These are phyloP conservation scores for Drosophila nannoptera DNA, from an alignment of 1,140 invertebrate species.

Conservation along the genomic window DNA sequence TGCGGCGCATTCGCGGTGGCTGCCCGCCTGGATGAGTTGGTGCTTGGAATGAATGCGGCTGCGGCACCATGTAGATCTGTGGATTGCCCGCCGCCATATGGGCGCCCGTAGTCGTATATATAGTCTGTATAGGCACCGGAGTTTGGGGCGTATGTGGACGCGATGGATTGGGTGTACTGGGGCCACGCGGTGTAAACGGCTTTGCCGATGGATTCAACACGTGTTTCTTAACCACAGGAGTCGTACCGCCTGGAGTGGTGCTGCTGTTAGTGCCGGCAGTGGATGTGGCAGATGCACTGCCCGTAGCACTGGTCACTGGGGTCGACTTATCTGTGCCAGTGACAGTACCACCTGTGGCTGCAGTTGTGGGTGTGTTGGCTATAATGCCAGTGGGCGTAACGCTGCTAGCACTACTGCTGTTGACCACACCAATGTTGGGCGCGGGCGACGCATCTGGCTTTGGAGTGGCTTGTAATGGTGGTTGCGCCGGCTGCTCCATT, in stretches of 20 bases:
- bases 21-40: slow-evolving; percentile 79
- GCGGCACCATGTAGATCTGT: slow-evolving; percentile 80
- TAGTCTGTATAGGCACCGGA: slow-evolving; percentile 81
- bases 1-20: slow-evolving; percentile 63
- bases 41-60: slow-evolving; percentile 80
- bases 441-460: slow-evolving; percentile 56
- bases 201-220: slow-evolving; percentile 89
- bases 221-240: slow-evolving; percentile 79
- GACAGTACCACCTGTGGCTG: slow-evolving; percentile 13
- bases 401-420: slow-evolving; percentile 49
- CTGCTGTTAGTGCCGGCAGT: slow-evolving; percentile 25
- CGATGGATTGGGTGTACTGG: slow-evolving; percentile 82
- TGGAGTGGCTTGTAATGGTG: slow-evolving; percentile 52
- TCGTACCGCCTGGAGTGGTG: slow-evolving; percentile 80
- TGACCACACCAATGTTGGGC: slow-evolving; percentile 22
- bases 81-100: slow-evolving; percentile 59
- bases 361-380: slow-evolving; percentile 56
- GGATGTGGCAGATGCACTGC: slow-evolving; percentile 5
- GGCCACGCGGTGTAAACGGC: slow-evolving; percentile 90
- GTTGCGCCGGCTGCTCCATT: slow-evolving; percentile 54
- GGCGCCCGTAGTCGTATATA: slow-evolving; percentile 64
- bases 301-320: slow-evolving; percentile 46
- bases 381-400: slow-evolving; percentile 63
- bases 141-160: slow-evolving; percentile 92
- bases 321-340: slow-evolving; percentile 52